A percentile compares a stretch with the other conserved stretches of the same genome.
These are phyloP conservation scores for Drosophila funebris DNA, from an alignment of 1,140 invertebrate species.

Conservation along the genomic window DNA sequence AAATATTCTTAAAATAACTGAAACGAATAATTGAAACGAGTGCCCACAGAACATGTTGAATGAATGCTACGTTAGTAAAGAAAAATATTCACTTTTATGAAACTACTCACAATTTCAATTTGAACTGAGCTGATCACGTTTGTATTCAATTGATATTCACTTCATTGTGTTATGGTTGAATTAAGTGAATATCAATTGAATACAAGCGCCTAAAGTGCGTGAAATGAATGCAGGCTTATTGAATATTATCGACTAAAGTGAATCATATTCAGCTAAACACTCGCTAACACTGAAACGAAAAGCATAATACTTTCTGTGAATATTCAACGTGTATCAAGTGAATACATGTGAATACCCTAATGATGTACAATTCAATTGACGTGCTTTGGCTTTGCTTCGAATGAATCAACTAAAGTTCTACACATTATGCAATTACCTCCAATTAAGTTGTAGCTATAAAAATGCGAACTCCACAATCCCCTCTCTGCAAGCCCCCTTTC, in stretches of 20 bases:
- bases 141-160: no score
- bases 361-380: conserved; percentile 20
- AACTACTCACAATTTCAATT: not conserved
- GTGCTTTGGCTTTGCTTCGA: conserved; percentile 20
- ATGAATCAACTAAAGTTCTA: conserved; percentile 6
- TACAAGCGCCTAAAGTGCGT: not conserved
- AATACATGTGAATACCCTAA: conserved; percentile 12
- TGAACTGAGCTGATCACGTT: no score
- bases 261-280: not conserved
- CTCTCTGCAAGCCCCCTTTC: not conserved
- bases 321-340: not conserved
- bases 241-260: no score
- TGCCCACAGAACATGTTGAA: no score
- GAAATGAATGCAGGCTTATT: not conserved
- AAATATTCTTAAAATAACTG: no score
- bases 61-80: no score
- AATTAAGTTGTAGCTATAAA: conserved; percentile 19
- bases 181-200: not conserved
- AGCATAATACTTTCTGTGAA: not conserved
- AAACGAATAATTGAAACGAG: no score
- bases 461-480: not conserved
- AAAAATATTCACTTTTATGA: no score
- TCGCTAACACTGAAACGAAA: not conserved
- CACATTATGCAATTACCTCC: conserved; percentile 15
- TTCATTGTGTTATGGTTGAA: no score